phyloP scores from a whole-genome alignment of 1,140 invertebrate species.

The Heliconius himera region DNA sequence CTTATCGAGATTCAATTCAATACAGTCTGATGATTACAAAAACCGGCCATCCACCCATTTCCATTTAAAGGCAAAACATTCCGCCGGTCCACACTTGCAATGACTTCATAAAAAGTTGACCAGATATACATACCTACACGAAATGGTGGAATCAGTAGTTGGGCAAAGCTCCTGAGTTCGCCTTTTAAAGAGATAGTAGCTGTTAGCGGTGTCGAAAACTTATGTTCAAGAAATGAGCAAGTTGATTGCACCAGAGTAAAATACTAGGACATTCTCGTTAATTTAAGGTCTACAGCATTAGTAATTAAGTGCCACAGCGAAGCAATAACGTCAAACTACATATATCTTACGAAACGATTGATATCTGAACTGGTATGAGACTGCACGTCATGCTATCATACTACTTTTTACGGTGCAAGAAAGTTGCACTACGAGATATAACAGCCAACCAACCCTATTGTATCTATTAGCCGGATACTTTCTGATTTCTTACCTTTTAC shows the following conservation, averaged over 20 bases:
- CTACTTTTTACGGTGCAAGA: slow-evolving; percentile 72
- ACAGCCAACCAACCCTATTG: slow-evolving; percentile 74
- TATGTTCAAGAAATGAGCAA: slow-evolving; percentile 58
- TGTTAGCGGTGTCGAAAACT: slow-evolving; percentile 66
- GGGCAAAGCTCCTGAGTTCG: slow-evolving; percentile 67
- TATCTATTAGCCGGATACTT: slow-evolving; percentile 78
- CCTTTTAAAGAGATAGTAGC: slow-evolving; percentile 63
- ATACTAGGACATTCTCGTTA: slow-evolving; percentile 47
- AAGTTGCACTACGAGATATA: slow-evolving; percentile 71
- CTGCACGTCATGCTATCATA: slow-evolving; percentile 60
- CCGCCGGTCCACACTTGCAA: slow-evolving; percentile 68
- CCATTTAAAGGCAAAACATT: slow-evolving; percentile 65
- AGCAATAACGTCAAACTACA: slow-evolving; percentile 56
- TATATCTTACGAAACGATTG: slow-evolving; percentile 68
- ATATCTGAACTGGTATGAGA: slow-evolving; percentile 62
- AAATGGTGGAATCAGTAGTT: slow-evolving; percentile 64
- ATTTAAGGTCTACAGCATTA: slow-evolving; percentile 54
- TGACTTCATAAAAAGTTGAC: slow-evolving; percentile 73
- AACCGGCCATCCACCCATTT: slow-evolving; percentile 56
- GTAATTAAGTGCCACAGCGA: slow-evolving; percentile 57
- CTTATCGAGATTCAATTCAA: slow-evolving; percentile 72
- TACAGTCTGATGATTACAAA: slow-evolving; percentile 61
- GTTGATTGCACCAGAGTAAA: slow-evolving; percentile 46
- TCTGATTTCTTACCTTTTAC: slow-evolving; percentile 78
- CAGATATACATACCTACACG: slow-evolving; percentile 50